A percentile compares a stretch with the other conserved stretches of the same genome.
phyloP scores from a whole-genome alignment of 2,888 invertebrate genomes.

The Acholoe squamosa region DNA sequence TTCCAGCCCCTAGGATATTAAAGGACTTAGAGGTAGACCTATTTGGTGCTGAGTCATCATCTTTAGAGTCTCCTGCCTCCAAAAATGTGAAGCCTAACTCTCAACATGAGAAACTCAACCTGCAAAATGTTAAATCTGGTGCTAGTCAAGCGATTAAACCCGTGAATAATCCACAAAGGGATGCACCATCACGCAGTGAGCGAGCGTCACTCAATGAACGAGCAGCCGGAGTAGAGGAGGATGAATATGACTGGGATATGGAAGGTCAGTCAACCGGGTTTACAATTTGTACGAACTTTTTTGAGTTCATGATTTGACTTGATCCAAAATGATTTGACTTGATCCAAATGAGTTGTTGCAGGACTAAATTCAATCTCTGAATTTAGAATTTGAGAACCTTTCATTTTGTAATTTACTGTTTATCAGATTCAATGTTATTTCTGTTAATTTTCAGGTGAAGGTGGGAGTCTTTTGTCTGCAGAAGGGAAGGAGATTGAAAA shows the following conservation, averaged over 20 bases:
- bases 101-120: background rate
- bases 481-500: background rate
- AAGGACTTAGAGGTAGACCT: conserved; percentile 35
- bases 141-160: background rate
- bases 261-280: background rate
- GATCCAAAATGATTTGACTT: no score
- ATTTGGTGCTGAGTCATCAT: conserved; percentile 1
- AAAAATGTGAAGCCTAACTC: background rate
- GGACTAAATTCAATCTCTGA: no score
- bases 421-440: no score
- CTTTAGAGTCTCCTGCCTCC: background rate
- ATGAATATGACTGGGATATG: conserved; percentile 37
- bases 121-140: background rate
- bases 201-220: no score
- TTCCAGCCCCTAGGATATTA: background rate
- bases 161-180: background rate
- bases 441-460: conserved; percentile 42
- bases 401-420: no score
- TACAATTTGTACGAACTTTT: background rate
- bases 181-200: no score
- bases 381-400: no score
- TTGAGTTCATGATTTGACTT: no score
- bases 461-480: conserved; percentile 13
- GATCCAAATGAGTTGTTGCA: no score
- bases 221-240: background rate